phyloP scores from a whole-genome alignment of 2,797 vertebrate species.

The Girardinus metallicus region DNA sequence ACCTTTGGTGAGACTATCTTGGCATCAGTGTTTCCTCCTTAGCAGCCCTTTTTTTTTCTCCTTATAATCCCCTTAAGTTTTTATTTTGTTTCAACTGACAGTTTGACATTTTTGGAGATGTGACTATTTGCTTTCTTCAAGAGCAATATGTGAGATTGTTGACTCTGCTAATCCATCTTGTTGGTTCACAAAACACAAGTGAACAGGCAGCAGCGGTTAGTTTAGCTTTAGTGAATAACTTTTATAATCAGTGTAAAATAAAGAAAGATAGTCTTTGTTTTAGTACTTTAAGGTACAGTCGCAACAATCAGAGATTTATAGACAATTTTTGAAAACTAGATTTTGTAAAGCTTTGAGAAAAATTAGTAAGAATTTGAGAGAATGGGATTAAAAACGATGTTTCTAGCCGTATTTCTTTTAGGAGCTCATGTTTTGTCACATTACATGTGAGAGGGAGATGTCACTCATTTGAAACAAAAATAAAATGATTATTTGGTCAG shows the following conservation, averaged over 20 bases:
- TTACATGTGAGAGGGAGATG: background rate
- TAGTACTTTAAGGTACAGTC: background rate
- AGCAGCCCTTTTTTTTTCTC: slow-evolving; percentile 26
- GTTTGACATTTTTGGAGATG: slow-evolving; percentile 22
- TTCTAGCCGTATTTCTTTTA: background rate
- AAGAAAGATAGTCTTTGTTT: background rate
- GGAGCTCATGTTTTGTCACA: background rate
- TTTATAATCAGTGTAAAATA: background rate
- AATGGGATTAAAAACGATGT: background rate
- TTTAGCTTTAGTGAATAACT: background rate
- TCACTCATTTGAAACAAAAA: background rate
- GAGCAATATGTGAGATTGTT: slow-evolving; percentile 3
- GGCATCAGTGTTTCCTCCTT: slow-evolving; percentile 21
- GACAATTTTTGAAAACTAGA: background rate
- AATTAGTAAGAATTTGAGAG: background rate
- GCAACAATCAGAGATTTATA: background rate
- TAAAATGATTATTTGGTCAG: background rate
- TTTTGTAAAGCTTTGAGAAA: background rate
- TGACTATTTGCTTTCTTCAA: background rate
- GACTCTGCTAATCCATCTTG: background rate
- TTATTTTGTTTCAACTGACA: slow-evolving; percentile 39
- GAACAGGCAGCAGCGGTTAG: background rate
- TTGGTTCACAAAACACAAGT: background rate
- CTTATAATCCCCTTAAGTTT: slow-evolving; percentile 35
- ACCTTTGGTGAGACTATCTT: slow-evolving; percentile 17